A percentile compares a stretch with the other conserved stretches of the same genome.
These are phyloP conservation scores for Pseudomyrmex cubaensis DNA, from an alignment of 1,140 invertebrate genomes.

Conservation along the genomic window DNA sequence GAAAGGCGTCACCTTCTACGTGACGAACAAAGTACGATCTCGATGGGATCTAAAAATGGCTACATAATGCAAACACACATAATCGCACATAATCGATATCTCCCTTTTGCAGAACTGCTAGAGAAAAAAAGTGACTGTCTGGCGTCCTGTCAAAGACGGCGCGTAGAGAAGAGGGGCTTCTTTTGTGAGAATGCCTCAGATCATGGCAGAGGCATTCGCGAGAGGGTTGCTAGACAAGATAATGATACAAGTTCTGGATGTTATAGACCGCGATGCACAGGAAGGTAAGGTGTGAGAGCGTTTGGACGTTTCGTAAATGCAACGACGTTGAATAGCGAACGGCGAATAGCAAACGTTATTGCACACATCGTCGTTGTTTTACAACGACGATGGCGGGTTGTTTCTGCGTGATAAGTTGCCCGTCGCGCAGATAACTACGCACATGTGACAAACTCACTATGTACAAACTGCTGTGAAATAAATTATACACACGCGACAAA, in stretches of 20 bases:
- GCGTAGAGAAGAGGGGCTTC: constrained; percentile 39
- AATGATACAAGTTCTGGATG: constrained; percentile 68
- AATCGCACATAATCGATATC: constrained; percentile 25
- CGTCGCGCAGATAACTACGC: background rate
- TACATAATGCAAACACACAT: background rate
- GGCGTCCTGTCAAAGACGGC: constrained; percentile 7
- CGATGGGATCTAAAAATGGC: background rate
- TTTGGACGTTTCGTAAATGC: background rate
- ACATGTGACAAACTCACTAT: no score
- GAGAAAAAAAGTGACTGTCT: constrained; percentile 37
- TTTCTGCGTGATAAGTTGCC: background rate
- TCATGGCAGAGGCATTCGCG: constrained; percentile 70
- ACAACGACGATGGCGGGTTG: background rate
- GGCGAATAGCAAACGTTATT: background rate
- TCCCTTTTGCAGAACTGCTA: constrained; percentile 9
- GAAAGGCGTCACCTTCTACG: background rate
- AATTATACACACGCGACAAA: constrained; percentile 10
- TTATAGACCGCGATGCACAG: constrained; percentile 47
- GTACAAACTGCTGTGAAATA: no score
- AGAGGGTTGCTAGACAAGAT: constrained; percentile 71
- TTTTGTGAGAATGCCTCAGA: constrained; percentile 62
- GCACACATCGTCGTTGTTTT: constrained; percentile 9
- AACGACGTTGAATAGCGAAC: constrained; percentile 40
- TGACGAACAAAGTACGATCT: constrained; percentile 13
- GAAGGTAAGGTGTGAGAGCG: constrained; percentile 56